Percentiles rank a stretch among this genome's conserved stretches.
phyloP scores from a whole-genome alignment of 1,140 invertebrate genomes.

The Armadillidium nasatum region DNA sequence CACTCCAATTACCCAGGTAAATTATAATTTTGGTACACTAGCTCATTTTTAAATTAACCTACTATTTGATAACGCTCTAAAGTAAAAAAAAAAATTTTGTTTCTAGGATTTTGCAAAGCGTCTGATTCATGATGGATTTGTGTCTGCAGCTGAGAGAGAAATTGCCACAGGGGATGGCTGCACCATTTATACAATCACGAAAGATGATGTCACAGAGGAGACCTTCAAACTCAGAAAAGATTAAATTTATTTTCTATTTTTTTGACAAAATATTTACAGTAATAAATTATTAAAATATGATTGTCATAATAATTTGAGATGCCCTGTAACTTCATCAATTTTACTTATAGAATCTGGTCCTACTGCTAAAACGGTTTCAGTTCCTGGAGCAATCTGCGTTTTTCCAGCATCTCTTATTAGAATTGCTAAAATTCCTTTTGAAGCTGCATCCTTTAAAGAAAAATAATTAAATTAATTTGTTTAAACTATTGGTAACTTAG shows the following conservation, averaged over 20 bases:
- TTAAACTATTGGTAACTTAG: too few species aligned
- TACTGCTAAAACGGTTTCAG: conserved; percentile 79
- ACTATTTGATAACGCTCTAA: too few species aligned
- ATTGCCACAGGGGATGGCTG: conserved; percentile 94
- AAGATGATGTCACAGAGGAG: conserved; percentile 65
- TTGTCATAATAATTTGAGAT: conserved; percentile 73
- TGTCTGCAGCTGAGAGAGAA: conserved; percentile 93
- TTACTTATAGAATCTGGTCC: conserved; percentile 73
- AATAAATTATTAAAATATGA: not conserved
- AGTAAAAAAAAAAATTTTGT: not conserved
- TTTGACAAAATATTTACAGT: not conserved
- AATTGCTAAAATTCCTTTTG: not conserved
- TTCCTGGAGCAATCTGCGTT: conserved; percentile 80
- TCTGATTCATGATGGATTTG: conserved; percentile 91
- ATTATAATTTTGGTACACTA: not conserved
- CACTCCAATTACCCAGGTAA: conserved; percentile 55
- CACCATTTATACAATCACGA: conserved; percentile 81
- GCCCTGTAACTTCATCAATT: conserved; percentile 77
- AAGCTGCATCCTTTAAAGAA: not conserved
- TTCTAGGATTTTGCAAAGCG: conserved; percentile 69
- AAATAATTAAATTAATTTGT: not conserved
- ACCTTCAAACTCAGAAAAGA: conserved; percentile 47
- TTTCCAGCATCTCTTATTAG: conserved; percentile 80
- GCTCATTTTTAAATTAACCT: too few species aligned
- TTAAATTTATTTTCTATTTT: conserved; percentile 35